phyloP scores from a whole-genome alignment of 2,888 invertebrate species.

The Notodonta ziczac region DNA sequence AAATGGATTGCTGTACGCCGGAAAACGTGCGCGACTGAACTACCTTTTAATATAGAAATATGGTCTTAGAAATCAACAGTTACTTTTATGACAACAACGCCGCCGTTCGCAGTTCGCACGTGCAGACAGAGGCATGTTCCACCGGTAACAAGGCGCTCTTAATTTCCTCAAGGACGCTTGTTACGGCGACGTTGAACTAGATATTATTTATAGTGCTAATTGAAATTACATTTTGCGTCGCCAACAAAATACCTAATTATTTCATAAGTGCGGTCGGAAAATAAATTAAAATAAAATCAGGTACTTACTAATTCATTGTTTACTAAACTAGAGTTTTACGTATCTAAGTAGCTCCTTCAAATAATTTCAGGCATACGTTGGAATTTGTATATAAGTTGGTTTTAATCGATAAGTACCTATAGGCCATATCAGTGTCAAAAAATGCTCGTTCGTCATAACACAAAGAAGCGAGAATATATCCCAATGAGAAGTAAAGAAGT shows the following conservation, averaged over 20 bases:
- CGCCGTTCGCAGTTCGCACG: constrained; percentile 22
- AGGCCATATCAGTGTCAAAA: too few relatives aligned
- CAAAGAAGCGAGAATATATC: not conserved
- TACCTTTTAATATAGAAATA: constrained; percentile 70
- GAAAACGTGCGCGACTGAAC: constrained; percentile 61
- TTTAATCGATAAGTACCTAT: too few relatives aligned
- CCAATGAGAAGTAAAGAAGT: constrained; percentile 6
- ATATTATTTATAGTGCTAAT: too few relatives aligned
- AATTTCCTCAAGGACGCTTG: constrained; percentile 25
- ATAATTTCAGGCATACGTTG: too few relatives aligned
- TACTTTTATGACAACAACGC: constrained; percentile 49
- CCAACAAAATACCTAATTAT: too few relatives aligned
- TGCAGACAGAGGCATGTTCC: constrained; percentile 22
- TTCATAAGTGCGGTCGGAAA: too few relatives aligned
- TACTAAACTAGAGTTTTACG: too few relatives aligned
- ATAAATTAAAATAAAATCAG: too few relatives aligned
- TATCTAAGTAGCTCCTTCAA: too few relatives aligned
- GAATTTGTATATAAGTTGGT: too few relatives aligned
- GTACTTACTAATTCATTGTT: too few relatives aligned
- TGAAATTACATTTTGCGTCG: too few relatives aligned
- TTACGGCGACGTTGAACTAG: not conserved
- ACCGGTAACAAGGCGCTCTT: constrained; percentile 27
- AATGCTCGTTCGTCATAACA: not conserved
- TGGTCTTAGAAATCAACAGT: constrained; percentile 61
- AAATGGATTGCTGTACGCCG: constrained; percentile 65